A percentile compares a stretch with the other conserved stretches of the same genome.
Evolutionary conservation across 2,797 vertebrate species (phyloP).

Genomic region (Lateolabrax maculatus): DNA sequence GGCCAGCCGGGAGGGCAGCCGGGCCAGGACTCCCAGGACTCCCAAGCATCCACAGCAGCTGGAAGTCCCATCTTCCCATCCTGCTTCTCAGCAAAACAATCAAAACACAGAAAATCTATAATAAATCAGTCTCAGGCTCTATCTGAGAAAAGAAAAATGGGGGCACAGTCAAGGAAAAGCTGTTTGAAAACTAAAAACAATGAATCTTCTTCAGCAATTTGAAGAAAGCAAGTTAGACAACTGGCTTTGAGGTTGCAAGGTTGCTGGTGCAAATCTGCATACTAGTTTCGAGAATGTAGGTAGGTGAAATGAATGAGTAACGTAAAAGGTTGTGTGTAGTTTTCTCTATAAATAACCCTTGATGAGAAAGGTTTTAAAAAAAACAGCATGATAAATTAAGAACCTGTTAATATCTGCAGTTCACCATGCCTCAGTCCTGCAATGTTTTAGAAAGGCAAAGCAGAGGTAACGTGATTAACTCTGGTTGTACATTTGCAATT

Average conservation of each 20-base stretch:
- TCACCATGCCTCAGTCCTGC: slow-evolving; percentile 23
- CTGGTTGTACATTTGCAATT: slow-evolving; percentile 65
- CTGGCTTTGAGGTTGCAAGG: slow-evolving; percentile 8
- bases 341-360: slow-evolving; percentile 20
- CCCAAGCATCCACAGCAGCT: slow-evolving; percentile 79
- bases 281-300: neutral
- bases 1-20: slow-evolving; percentile 80
- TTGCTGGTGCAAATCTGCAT: slow-evolving; percentile 25
- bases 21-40: slow-evolving; percentile 81
- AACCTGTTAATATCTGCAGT: slow-evolving; percentile 32
- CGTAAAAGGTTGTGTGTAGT: neutral
- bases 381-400: slow-evolving; percentile 35
- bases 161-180: slow-evolving; percentile 40
- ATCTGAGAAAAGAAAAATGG: slow-evolving; percentile 62
- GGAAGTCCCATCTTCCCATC: slow-evolving; percentile 80
- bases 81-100: slow-evolving; percentile 80
- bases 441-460: slow-evolving; percentile 47
- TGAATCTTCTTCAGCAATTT: slow-evolving; percentile 40
- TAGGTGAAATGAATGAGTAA: slow-evolving; percentile 8
- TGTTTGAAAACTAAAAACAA: slow-evolving; percentile 53
- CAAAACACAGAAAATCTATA: slow-evolving; percentile 81
- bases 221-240: slow-evolving; percentile 12
- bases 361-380: slow-evolving; percentile 21
- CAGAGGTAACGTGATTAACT: slow-evolving; percentile 65
- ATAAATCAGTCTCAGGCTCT: slow-evolving; percentile 74